A percentile compares a stretch with the other conserved stretches of the same genome.
These are phyloP conservation scores for Mixornis gularis DNA, from an alignment of 2,113 vertebrate species.

Conservation along the genomic window DNA sequence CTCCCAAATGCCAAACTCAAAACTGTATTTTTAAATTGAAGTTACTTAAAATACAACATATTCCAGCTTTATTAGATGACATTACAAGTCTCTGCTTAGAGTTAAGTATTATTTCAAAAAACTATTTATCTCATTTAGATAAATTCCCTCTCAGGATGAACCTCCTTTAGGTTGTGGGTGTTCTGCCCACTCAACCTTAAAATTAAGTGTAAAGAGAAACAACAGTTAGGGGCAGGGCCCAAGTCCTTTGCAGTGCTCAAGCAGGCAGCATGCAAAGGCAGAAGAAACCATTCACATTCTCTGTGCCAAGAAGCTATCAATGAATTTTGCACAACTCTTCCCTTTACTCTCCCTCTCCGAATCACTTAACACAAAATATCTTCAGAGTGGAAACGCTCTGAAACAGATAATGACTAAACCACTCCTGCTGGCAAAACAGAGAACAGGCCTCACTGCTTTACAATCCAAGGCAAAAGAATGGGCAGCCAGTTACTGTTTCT, in stretches of 20 bases:
- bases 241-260: not conserved
- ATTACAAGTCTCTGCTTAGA: not conserved
- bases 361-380: not conserved
- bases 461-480: not conserved
- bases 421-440: not conserved
- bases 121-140: not conserved
- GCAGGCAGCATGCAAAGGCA: not conserved
- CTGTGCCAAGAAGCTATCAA: not conserved
- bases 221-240: rapidly evolving
- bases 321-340: not conserved
- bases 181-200: not conserved
- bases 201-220: not conserved
- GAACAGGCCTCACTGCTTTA: not conserved
- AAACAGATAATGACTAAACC: not conserved
- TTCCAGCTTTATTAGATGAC: not conserved
- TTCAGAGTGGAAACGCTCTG: not conserved
- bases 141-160: not conserved
- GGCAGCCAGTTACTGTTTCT: not conserved
- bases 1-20: not conserved
- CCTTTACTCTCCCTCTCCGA: not conserved
- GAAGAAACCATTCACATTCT: not conserved
- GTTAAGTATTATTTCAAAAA: not conserved
- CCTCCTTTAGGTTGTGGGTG: not conserved
- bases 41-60: not conserved
- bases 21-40: not conserved